Evolutionary conservation across 1,140 invertebrate genomes (phyloP).

Genomic region (Parapsyche elsis): DNA sequence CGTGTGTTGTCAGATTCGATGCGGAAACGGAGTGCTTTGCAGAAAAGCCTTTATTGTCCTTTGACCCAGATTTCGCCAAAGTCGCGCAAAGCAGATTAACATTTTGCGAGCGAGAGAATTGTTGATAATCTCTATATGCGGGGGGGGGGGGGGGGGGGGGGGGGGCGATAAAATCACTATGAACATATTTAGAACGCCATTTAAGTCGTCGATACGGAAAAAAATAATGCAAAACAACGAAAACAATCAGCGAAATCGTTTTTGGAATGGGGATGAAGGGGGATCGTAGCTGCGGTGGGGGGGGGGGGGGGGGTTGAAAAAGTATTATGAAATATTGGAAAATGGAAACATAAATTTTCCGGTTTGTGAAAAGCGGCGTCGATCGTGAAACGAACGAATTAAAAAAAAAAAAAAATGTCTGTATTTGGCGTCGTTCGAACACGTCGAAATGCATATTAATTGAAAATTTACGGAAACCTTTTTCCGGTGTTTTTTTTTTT

Average conservation of each 20-base stretch:
- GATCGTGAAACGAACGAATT: slow-evolving; percentile 25
- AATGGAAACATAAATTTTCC: slow-evolving; percentile 34
- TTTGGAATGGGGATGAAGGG: neutral
- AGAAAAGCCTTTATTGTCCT: slow-evolving; percentile 18
- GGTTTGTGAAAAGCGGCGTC: neutral
- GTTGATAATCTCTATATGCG: too few relatives aligned
- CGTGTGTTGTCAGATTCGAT: slow-evolving; percentile 7
- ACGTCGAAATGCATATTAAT: slow-evolving; percentile 23
- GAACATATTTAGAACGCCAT: too few relatives aligned
- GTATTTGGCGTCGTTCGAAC: neutral
- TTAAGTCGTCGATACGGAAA: too few relatives aligned
- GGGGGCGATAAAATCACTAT: too few relatives aligned
- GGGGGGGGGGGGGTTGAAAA: too few relatives aligned
- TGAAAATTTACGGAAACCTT: neutral
- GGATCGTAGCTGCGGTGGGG: neutral
- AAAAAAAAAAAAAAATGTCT: neutral
- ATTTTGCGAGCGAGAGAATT: neutral
- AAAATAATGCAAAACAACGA: neutral
- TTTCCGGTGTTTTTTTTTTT: neutral
- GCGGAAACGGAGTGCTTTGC: neutral
- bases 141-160: too few relatives aligned
- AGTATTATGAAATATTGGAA: slow-evolving; percentile 3
- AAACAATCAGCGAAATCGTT: too few relatives aligned
- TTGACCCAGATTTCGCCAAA: slow-evolving; percentile 4
- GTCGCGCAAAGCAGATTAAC: slow-evolving; percentile 6